phyloP scores from a whole-genome alignment of 2,888 invertebrate genomes.

The Leucoptera coffeella region DNA sequence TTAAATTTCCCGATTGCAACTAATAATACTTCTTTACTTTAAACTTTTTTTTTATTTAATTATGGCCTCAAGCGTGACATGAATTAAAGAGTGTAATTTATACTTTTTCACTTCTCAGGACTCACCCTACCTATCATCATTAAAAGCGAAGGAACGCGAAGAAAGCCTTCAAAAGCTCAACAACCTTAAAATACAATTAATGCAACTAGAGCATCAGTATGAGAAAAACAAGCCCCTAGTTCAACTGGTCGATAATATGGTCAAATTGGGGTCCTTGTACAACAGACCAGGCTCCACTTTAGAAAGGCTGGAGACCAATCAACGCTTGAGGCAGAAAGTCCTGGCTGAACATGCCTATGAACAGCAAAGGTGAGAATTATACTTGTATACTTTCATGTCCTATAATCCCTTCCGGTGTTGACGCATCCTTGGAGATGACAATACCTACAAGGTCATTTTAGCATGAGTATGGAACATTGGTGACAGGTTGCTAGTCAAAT shows the following conservation, averaged over 20 bases:
- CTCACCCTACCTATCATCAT: constrained; percentile 28
- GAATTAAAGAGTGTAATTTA: no score
- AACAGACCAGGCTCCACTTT: constrained; percentile 54
- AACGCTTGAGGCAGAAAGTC: constrained; percentile 72
- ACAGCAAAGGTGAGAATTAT: constrained; percentile 27
- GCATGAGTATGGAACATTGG: no score
- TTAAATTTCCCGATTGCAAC: no score
- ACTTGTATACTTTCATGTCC: no score
- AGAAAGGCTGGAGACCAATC: constrained; percentile 75
- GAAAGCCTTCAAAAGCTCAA: constrained; percentile 77
- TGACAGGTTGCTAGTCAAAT: no score
- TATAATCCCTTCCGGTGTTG: no score
- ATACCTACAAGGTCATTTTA: no score
- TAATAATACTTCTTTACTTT: no score
- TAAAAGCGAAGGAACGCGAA: constrained; percentile 41
- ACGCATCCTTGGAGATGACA: no score
- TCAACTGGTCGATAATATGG: constrained; percentile 92
- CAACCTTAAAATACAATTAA: constrained; percentile 73
- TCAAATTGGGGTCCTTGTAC: constrained; percentile 86
- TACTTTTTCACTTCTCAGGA: no score
- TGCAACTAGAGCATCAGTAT: constrained; percentile 84
- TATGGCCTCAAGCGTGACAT: no score
- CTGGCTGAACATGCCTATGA: constrained; percentile 58
- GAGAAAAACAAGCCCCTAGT: constrained; percentile 91
- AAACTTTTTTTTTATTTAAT: no score